These are phyloP conservation scores for Prolemur simus DNA, from an alignment of 2,113 vertebrate genomes.

Conservation along the genomic window DNA sequence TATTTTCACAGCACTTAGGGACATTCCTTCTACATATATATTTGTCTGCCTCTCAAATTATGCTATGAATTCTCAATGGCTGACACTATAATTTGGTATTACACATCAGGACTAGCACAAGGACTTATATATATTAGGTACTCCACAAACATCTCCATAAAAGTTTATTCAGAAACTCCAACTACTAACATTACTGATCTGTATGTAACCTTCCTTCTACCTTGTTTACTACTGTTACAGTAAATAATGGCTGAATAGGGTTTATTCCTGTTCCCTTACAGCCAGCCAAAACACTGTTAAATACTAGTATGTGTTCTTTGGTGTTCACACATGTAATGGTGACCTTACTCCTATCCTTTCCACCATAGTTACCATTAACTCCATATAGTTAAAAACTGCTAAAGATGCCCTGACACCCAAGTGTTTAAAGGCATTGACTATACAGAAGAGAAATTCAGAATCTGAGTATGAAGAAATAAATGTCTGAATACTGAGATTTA, in stretches of 20 bases:
- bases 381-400: neutral
- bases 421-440: neutral
- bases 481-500: neutral
- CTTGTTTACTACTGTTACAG: neutral
- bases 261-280: neutral
- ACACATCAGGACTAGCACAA: neutral
- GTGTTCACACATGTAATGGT: neutral
- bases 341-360: neutral
- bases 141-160: neutral
- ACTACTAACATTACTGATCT: neutral
- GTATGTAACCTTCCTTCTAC: neutral
- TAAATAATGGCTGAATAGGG: neutral
- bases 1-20: neutral
- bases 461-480: neutral
- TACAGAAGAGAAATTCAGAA: conserved; percentile 2
- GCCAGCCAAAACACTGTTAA: neutral
- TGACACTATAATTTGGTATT: neutral
- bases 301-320: neutral
- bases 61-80: neutral
- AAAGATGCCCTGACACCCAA: neutral
- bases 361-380: neutral
- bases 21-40: neutral
- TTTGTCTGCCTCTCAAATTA: neutral
- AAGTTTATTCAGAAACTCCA: neutral
- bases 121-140: neutral